Evolutionary conservation across 2,888 invertebrate species (phyloP), one percentile per base, ranked within the genome.

Genomic region (Andrena minutula): DNA sequence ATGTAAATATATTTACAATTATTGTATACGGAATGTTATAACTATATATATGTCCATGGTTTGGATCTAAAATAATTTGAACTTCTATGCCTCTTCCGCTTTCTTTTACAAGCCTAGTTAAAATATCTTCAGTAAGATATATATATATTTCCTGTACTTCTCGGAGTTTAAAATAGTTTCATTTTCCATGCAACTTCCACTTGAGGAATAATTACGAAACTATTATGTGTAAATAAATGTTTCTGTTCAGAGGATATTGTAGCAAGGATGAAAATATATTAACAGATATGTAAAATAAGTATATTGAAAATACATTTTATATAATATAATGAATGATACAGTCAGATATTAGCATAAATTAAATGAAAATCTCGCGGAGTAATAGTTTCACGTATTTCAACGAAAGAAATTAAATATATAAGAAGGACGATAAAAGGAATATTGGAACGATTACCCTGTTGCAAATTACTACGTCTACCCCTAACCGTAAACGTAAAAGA

Each of bases 391-490:
- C 8, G 7, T 47, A 66, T 3, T 53, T 65, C 28, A 73, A 60
- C 23, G 6, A 64, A 60, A 69, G 64, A 30, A 51, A 64, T 69
- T 26, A 64, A 69, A 69, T 64, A 35, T 60, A 51, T 64, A 20
- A 23, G 23, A 41, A 64, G 68, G 20, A 53, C 41, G 23, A 69
- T 66, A 16, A 64, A 64, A 79, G n/a, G 41, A 72, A 72, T 65
- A 72, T 65, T 28, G 26, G 26, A 80, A 79, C 26, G 8, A 75
- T 84, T 86, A 86, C 86, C 86, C 84, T 86, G 79, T 79, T 84
- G 53, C 26, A 64, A 86, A 70, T 66, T 75, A 58, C 58, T 78
- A 86, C 61, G 65, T 56, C 64, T 69, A 64, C 35, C 35, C 51
- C 58, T 73, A 69, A 70, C 66, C 68, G 66, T 75, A 82, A 74